These are phyloP conservation scores for Lucinisca nassula DNA, from an alignment of 2,888 invertebrate species.

Conservation along the genomic window DNA sequence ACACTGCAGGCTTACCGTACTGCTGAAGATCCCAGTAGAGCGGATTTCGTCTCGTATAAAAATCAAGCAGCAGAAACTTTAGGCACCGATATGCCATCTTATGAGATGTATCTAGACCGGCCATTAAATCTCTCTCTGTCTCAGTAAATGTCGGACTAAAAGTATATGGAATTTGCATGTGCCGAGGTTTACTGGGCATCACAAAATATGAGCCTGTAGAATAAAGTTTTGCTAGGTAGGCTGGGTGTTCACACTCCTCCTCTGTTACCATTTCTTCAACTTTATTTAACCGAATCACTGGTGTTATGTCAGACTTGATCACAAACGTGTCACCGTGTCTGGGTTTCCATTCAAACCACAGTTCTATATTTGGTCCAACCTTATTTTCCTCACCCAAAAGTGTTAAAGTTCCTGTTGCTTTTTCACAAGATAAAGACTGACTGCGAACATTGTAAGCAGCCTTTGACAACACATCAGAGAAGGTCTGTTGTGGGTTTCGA, in stretches of 20 bases:
- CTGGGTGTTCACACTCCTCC: neutral
- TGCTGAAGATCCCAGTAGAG: neutral
- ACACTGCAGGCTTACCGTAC: neutral
- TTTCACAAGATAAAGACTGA: neutral
- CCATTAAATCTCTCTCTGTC: neutral
- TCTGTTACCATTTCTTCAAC: neutral
- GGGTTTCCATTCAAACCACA: conserved; percentile 1
- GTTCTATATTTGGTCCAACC: neutral
- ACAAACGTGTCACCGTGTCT: neutral
- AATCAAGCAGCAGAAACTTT: neutral
- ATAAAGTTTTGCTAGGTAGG: neutral
- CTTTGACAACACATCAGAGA: neutral
- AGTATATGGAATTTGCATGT: neutral
- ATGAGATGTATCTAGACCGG: neutral
- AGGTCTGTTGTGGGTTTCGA: neutral
- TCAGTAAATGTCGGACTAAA: neutral
- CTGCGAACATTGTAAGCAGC: neutral
- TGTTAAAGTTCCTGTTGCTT: neutral
- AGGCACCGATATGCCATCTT: neutral
- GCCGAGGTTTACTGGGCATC: neutral
- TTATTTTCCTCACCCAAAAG: neutral
- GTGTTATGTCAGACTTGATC: neutral
- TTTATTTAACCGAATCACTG: neutral
- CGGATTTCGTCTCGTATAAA: neutral
- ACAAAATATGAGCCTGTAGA: neutral